Evolutionary conservation across 2,888 invertebrate genomes (phyloP).

Genomic region (Prosopocoilus inquinatus): DNA sequence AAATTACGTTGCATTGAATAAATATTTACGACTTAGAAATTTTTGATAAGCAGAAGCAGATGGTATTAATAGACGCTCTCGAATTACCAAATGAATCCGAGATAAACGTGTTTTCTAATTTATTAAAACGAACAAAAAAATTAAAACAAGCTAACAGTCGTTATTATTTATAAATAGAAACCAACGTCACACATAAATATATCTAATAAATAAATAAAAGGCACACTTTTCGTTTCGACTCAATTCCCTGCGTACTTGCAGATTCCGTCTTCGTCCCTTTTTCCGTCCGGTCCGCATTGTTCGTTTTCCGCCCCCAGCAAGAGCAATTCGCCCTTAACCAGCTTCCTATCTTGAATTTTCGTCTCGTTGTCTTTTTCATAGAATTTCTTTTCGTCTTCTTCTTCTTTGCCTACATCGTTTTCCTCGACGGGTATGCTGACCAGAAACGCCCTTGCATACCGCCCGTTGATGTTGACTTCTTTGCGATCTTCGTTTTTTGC

Average conservation of each 20-base stretch:
- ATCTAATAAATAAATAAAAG: neutral
- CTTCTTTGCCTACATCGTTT: conserved; percentile 9
- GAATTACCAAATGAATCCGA: too few relatives aligned
- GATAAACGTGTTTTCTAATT: too few relatives aligned
- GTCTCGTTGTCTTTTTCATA: conserved; percentile 5
- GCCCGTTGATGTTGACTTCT: conserved; percentile 9
- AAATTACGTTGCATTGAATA: too few relatives aligned
- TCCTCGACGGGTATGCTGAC: conserved; percentile 38
- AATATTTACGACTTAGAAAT: too few relatives aligned
- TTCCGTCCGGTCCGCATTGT: conserved; percentile 72
- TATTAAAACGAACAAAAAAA: too few relatives aligned
- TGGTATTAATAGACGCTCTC: too few relatives aligned
- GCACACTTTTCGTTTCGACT: neutral
- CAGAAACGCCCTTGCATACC: conserved; percentile 36
- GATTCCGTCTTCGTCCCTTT: conserved; percentile 66
- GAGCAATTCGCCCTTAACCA: conserved; percentile 50
- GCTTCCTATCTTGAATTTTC: neutral
- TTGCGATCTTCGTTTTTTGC: conserved; percentile 3
- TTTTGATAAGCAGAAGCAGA: too few relatives aligned
- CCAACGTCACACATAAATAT: too few relatives aligned
- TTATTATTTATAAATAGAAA: too few relatives aligned
- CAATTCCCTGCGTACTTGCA: conserved; percentile 42
- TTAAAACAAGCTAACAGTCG: too few relatives aligned
- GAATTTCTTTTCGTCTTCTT: conserved; percentile 2
- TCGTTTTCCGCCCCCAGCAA: conserved; percentile 65